Percentiles rank a stretch among this genome's conserved stretches.
Conservation (phyloP, 1,140 invertebrate species). For the Cecropterus lyciades region DNA sequence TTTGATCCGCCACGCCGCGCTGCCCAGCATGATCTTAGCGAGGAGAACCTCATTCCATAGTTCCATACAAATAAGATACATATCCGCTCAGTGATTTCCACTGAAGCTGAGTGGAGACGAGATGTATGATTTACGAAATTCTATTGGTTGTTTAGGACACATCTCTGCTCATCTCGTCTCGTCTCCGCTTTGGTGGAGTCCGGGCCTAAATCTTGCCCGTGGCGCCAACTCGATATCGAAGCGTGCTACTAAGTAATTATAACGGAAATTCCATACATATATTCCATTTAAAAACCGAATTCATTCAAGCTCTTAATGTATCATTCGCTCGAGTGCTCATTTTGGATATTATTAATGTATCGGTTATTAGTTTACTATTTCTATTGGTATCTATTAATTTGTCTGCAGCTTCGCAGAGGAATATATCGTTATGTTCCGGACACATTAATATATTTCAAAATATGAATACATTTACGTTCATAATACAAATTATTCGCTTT, state of each 20-base stretch:
- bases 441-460: constrained; percentile 10
- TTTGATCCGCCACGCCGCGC: too few species aligned
- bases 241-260: constrained; percentile 48
- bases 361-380: constrained; percentile 26
- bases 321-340: constrained; percentile 18
- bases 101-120: too few species aligned
- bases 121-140: too few species aligned
- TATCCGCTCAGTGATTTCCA: too few species aligned
- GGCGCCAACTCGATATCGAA: constrained; percentile 49
- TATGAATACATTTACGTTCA: constrained; percentile 14
- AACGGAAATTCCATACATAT: constrained; percentile 40
- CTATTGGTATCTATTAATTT: constrained; percentile 18
- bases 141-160: too few species aligned
- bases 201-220: constrained; percentile 52
- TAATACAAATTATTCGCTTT: background rate
- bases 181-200: too few species aligned
- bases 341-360: constrained; percentile 31
- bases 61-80: too few species aligned
- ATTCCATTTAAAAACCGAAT: constrained; percentile 28
- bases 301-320: constrained; percentile 20
- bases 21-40: too few species aligned
- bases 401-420: constrained; percentile 4
- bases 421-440: background rate
- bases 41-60: too few species aligned
- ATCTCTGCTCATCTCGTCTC: too few species aligned